phyloP scores from a whole-genome alignment of 2,888 invertebrate genomes.

The Drosophila melanocephala region DNA sequence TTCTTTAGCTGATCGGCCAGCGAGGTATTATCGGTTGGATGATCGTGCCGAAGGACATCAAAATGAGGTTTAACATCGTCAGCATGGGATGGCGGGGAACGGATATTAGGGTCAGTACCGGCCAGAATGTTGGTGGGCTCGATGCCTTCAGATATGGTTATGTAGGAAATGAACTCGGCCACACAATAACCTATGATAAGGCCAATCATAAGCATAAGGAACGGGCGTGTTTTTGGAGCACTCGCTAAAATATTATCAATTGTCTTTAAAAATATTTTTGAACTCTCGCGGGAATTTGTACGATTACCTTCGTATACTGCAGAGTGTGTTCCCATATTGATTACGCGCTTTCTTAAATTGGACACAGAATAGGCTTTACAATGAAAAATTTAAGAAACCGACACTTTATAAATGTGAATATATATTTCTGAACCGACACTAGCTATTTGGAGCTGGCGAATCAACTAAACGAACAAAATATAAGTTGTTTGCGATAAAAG shows the following conservation, averaged over 20 bases:
- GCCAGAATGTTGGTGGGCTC: not conserved
- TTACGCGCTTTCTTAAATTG: not conserved
- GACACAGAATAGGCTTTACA: not conserved
- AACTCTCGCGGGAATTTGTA: not conserved
- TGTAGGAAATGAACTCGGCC: not conserved
- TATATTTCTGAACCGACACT: not conserved
- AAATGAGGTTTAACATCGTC: not conserved
- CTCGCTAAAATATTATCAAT: not conserved
- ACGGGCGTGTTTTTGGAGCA: not conserved
- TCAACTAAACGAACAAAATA: not conserved
- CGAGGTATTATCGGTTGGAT: conserved; percentile 3
- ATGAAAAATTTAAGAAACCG: not conserved
- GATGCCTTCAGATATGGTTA: not conserved
- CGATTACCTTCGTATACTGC: not conserved
- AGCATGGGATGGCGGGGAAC: not conserved
- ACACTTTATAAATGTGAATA: not conserved
- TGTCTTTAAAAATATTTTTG: not conserved
- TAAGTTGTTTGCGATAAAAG: not conserved
- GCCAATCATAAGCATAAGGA: not conserved
- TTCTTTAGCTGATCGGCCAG: not conserved
- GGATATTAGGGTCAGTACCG: not conserved
- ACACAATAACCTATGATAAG: not conserved
- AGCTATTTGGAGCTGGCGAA: not conserved
- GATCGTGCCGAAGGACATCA: not conserved
- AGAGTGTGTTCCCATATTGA: not conserved